Conservation (phyloP, 2,797 vertebrate species). For the Euthynnus affinis region DNA sequence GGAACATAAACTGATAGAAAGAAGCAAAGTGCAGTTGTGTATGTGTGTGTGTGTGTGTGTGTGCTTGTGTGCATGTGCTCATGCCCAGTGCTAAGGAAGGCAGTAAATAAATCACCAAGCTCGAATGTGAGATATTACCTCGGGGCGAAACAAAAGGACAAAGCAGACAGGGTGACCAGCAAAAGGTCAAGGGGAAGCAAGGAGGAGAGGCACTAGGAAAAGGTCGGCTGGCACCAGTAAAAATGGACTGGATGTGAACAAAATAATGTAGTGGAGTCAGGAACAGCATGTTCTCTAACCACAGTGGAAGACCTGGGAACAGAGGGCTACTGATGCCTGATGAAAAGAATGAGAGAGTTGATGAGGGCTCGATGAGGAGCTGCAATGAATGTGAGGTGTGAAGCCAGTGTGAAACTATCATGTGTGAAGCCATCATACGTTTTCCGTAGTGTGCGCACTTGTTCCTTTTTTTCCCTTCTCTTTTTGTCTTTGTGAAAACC, state of each 20-base stretch:
- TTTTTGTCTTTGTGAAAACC: slow-evolving; percentile 20
- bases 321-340: slow-evolving; percentile 28
- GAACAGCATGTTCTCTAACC: slow-evolving; percentile 55
- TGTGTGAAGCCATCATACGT: not conserved
- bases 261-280: slow-evolving; percentile 47
- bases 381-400: slow-evolving; percentile 10
- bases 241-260: slow-evolving; percentile 67
- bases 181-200: slow-evolving; percentile 83
- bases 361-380: slow-evolving; percentile 18
- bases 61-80: not conserved
- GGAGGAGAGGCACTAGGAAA: slow-evolving; percentile 69
- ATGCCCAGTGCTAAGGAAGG: slow-evolving; percentile 39
- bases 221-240: slow-evolving; percentile 71
- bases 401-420: slow-evolving; percentile 22
- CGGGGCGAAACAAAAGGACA: slow-evolving; percentile 76
- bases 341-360: slow-evolving; percentile 32
- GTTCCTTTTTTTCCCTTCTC: not conserved
- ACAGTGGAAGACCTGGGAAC: slow-evolving; percentile 23
- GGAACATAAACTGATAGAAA: slow-evolving; percentile 27
- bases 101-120: slow-evolving; percentile 81
- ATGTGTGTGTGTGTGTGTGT: not conserved
- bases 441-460: not conserved
- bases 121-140: slow-evolving; percentile 77
- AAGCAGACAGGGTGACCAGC: slow-evolving; percentile 64
- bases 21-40: slow-evolving; percentile 24